phyloP scores from a whole-genome alignment of 2,113 vertebrate species.

The Camelus bactrianus region DNA sequence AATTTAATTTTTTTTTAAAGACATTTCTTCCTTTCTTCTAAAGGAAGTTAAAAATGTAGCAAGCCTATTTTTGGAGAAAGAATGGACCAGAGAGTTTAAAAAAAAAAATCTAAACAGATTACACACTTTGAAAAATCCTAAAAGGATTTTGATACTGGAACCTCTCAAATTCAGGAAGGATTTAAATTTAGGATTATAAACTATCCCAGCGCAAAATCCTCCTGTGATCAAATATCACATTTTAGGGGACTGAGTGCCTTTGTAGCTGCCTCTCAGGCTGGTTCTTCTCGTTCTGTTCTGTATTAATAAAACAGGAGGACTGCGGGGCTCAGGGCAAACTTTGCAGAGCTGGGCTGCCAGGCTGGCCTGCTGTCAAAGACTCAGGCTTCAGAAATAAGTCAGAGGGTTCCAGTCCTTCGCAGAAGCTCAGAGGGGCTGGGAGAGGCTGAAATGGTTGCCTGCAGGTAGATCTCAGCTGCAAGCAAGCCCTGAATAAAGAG shows the following conservation, averaged over 20 bases:
- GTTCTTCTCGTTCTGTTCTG: background rate
- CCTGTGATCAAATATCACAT: constrained; percentile 70
- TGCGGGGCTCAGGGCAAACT: background rate
- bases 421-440: background rate
- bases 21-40: constrained; percentile 1
- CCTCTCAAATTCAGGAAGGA: constrained; percentile 79
- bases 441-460: background rate
- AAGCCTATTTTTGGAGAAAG: constrained; percentile 77
- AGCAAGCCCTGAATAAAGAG: background rate
- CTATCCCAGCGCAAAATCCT: constrained; percentile 56
- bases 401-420: background rate
- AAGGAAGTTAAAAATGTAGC: constrained; percentile 64
- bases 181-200: constrained; percentile 76
- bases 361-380: background rate
- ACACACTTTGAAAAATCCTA: constrained; percentile 74
- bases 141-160: constrained; percentile 78
- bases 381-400: background rate
- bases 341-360: background rate
- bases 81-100: constrained; percentile 32
- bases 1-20: constrained; percentile 37
- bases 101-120: constrained; percentile 72
- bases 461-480: rapidly evolving
- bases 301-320: background rate
- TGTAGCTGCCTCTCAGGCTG: constrained; percentile 62
- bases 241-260: constrained; percentile 60